Evolutionary conservation across 2,888 invertebrate species (phyloP), one percentile per base, ranked within the genome.

Genomic region (Oxycera nigricornis): DNA sequence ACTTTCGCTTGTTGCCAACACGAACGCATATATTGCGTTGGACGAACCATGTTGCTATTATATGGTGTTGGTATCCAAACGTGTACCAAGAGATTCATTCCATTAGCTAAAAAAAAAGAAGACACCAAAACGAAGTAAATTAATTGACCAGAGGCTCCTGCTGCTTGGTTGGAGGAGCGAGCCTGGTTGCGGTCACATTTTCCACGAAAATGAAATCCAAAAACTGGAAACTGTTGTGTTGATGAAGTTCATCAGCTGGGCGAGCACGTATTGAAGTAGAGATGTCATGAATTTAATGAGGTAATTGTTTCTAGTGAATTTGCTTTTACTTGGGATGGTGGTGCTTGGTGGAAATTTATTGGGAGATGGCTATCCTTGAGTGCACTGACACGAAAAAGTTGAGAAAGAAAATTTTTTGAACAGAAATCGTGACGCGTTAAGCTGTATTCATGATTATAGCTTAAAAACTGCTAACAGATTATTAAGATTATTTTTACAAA

Each of bases 1-100:
- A 70, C 70, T 70, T 70, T 70, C 70, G 55, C 70, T 70, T 20
- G 22, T 52, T 68, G 3, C 17, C 17, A n/a, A 2, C 46, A 46
- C 46, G 46, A 14, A 46, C 46, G 3, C 7, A n/a, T 46, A 11
- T n/a, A n/a, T n/a, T n/a, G n/a, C n/a, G n/a, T n/a, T n/a, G n/a
- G n/a, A n/a, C n/a, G n/a, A n/a, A n/a, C n/a, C n/a, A n/a, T n/a
- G n/a, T n/a, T n/a, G n/a, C n/a, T n/a, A n/a, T n/a, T n/a, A n/a
- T n/a, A n/a, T n/a, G n/a, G n/a, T n/a, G n/a, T n/a, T n/a, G n/a
- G n/a, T n/a, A n/a, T n/a, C n/a, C n/a, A n/a, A n/a, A n/a, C n/a
- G n/a, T n/a, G n/a, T n/a, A n/a, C n/a, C n/a, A n/a, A n/a, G n/a
- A n/a, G n/a, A n/a, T n/a, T n/a, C n/a, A n/a, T n/a, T n/a, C n/a